phyloP scores from a whole-genome alignment of 2,888 invertebrate genomes.

The Laspeyria flexula region DNA sequence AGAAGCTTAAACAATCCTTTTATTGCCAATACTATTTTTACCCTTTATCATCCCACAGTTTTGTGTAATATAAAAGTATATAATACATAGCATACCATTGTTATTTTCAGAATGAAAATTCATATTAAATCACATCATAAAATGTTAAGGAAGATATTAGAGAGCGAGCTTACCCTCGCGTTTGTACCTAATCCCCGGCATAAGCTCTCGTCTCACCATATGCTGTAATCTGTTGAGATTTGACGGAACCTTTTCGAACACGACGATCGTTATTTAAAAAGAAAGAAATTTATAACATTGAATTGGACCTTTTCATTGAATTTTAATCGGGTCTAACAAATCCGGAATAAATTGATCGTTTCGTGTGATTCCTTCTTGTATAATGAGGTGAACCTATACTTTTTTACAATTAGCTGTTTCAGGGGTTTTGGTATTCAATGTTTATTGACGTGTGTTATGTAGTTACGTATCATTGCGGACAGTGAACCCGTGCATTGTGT shows the following conservation, averaged over 20 bases:
- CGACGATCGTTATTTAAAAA: conserved; percentile 21
- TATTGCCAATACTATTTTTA: no score
- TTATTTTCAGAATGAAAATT: conserved; percentile 2
- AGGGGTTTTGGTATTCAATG: no score
- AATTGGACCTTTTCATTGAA: conserved; percentile 17
- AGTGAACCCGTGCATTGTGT: no score
- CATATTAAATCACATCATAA: conserved; percentile 30
- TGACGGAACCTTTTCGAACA: conserved; percentile 17
- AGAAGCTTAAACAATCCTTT: no score
- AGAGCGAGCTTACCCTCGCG: conserved; percentile 38
- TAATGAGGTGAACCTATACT: no score
- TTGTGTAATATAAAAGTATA: no score
- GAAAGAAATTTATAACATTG: conserved; percentile 22
- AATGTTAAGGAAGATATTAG: conserved; percentile 42
- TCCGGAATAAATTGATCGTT: neutral
- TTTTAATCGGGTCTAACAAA: conserved; percentile 14
- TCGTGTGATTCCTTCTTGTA: no score
- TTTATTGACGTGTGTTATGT: no score
- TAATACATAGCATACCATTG: neutral
- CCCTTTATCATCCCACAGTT: no score
- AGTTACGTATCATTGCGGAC: no score
- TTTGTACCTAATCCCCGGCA: conserved; percentile 38
- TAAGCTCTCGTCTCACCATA: conserved; percentile 37
- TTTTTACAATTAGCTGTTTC: no score
- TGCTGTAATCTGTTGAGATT: conserved; percentile 37